Base-by-base conservation (phyloP, 2,888 invertebrate species). In the Polyploca ridens region DNA sequence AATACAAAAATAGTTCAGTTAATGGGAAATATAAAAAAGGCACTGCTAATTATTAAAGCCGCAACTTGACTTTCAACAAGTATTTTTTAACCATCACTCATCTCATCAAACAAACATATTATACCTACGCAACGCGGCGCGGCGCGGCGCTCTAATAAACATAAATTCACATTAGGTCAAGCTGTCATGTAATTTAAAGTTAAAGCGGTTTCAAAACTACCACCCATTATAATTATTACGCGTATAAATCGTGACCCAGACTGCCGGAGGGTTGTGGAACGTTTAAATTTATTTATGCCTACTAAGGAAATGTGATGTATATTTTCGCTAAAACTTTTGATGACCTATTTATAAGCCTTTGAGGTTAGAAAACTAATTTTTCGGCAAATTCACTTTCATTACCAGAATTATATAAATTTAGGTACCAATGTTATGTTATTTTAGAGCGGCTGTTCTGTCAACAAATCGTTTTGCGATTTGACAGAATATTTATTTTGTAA, bases 191-290 rank as follows among this genome's bases (percentile, higher is more conserved):
- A 54, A 54, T 54, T 19, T 19, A 7, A 10, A 54, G 54, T 54
- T n/a, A 54, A 54, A 54, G 10, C 54, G 54, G 16, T 54, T 54
- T 19, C 54, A 54, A 54, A 54, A 54, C 54, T 54, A 54, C 54
- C 54, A 14, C 6, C 54, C 54, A 54, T 54, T 54, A 54, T 19
- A 54, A 19, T 54, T 3, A 54, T 54, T 54, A 54, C 3, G 19
- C 10, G 1, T 54, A 54, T 54, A 54, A 16, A 54, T 54, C 19
- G 0, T 19, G 54, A 54, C 19, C 10, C 54, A 19, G 16, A 19
- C 19, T 1, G 10, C 54, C 19, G 14, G 16, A 16, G 19, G 10
- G 19, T 16, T 4, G 3, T 13, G 19, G 46, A 46, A 46, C n/a
- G 46, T 46, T 46, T 13, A 46, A 14, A 46, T 46, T 35, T 46